Evolutionary conservation across 1,140 invertebrate genomes (phyloP), one percentile per base, ranked within the genome.

Genomic region (Lepidurus packardi): DNA sequence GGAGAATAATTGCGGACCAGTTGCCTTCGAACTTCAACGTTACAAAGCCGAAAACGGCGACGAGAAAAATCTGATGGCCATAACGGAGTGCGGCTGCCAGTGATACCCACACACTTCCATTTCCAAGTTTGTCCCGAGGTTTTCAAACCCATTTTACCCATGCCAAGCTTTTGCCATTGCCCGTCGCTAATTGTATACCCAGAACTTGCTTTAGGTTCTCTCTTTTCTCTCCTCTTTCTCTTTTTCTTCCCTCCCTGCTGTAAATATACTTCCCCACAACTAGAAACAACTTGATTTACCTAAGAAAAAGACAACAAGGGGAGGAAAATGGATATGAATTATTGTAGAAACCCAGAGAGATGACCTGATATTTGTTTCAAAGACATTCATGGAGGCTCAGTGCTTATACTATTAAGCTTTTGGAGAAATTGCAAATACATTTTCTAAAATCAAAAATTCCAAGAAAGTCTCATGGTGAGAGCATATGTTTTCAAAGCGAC

Each of bases 11-110:
- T 87, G 86, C 80, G 84, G 82, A 41, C 84, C 86, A 7, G 83
- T 84, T 0, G 85, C 84, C 81, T 87, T 86, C 77, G 83, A 86
- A 81, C 82, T 87, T 73, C 84, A 86, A 80, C 84, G 85, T 79
- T 87, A 87, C 80, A 86, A 84, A 84, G 86, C 83, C 78, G 80
- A 79, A 77, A 76, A 81, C 47, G 80, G 86, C 43, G 81, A 83
- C 7, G 83, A 82, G 78, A 82, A 85, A 77, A 85, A 85, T 79
- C 83, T 87, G 7, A 85, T 87, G 77, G 83, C 86, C 79, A 86
- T 87, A 44, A 84, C 83, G 7, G 83, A 85, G 53, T 87, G 87
- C 77, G 84, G 85, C 25, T 87, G 87, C 80, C 83, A 86, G 65
- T 87, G 43, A 77, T 24, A n/a, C 5, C n/a, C 74, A 24, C 6